Conservation (phyloP, 2,113 vertebrate species). For the Salvelinus namaycush region DNA sequence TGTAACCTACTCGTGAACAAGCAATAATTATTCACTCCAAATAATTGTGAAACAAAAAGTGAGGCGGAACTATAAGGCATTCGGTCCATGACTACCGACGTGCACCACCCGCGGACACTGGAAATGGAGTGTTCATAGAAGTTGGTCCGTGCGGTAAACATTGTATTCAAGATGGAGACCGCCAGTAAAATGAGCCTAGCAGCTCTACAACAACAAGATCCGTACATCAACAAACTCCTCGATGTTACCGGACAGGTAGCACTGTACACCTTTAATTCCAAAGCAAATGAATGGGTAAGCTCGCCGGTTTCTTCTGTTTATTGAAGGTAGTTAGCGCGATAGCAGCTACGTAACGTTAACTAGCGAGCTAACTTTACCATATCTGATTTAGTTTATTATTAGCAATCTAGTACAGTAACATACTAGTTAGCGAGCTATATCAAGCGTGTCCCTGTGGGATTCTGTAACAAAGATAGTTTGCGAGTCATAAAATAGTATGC, state of each 20-base stretch:
- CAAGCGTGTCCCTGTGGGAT: no score
- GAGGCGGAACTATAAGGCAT: background rate
- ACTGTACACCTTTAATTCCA: constrained; percentile 92
- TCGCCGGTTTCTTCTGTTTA: background rate
- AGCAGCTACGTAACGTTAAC: no score
- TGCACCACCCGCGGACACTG: constrained; percentile 18
- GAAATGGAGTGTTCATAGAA: constrained; percentile 55
- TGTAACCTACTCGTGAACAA: no score
- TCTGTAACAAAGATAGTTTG: no score
- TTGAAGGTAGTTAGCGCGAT: background rate
- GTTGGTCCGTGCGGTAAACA: constrained; percentile 61
- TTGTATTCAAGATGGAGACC: constrained; percentile 84
- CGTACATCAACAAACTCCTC: constrained; percentile 90
- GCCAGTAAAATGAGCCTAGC: constrained; percentile 87
- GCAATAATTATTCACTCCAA: no score
- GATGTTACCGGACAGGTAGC: constrained; percentile 95
- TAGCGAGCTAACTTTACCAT: no score
- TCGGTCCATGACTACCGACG: background rate
- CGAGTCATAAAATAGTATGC: no score
- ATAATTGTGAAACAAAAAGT: constrained; percentile 8
- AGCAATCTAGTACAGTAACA: no score
- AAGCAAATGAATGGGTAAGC: constrained; percentile 93
- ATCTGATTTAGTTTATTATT: no score
- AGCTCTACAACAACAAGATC: constrained; percentile 89
- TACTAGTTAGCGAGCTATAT: no score